phyloP scores from a whole-genome alignment of 2,888 invertebrate genomes.

The Tridacna crocea region DNA sequence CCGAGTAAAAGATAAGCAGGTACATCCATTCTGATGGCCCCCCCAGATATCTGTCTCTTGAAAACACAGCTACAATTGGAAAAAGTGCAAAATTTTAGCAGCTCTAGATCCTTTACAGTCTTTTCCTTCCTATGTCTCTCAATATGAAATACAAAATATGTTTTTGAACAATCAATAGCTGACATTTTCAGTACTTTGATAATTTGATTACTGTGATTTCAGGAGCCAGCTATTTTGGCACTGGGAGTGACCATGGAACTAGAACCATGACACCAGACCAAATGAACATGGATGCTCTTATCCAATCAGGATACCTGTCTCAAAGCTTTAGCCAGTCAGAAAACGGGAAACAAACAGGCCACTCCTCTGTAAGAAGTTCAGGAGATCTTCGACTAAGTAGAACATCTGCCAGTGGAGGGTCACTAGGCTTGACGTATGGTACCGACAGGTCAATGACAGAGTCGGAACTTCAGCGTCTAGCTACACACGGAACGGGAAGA shows the following conservation, averaged over 20 bases:
- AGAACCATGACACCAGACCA: slow-evolving; percentile 78
- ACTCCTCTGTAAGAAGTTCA: slow-evolving; percentile 60
- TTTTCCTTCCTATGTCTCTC: too few relatives aligned
- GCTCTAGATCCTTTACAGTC: too few relatives aligned
- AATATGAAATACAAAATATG: too few relatives aligned
- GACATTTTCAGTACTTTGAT: too few relatives aligned
- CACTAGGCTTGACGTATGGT: slow-evolving; percentile 74
- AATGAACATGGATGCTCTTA: slow-evolving; percentile 78
- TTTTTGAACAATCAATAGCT: too few relatives aligned
- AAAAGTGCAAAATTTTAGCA: too few relatives aligned
- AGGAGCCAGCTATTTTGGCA: slow-evolving; percentile 19
- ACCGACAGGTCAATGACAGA: slow-evolving; percentile 62
- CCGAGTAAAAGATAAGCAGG: too few relatives aligned
- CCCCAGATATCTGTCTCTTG: too few relatives aligned
- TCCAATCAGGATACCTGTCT: slow-evolving; percentile 77
- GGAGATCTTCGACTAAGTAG: slow-evolving; percentile 62
- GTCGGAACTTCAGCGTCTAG: slow-evolving; percentile 62
- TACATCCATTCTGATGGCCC: too few relatives aligned
- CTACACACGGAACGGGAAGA: slow-evolving; percentile 57
- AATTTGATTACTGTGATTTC: neutral
- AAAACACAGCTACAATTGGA: too few relatives aligned
- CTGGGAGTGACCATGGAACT: slow-evolving; percentile 57
- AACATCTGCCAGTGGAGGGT: slow-evolving; percentile 58
- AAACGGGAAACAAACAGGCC: slow-evolving; percentile 46
- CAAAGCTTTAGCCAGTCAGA: slow-evolving; percentile 73